Percentiles rank a stretch among this genome's conserved stretches.
Conservation (phyloP, 2,888 invertebrate genomes). For the Drosophila macrospina region DNA sequence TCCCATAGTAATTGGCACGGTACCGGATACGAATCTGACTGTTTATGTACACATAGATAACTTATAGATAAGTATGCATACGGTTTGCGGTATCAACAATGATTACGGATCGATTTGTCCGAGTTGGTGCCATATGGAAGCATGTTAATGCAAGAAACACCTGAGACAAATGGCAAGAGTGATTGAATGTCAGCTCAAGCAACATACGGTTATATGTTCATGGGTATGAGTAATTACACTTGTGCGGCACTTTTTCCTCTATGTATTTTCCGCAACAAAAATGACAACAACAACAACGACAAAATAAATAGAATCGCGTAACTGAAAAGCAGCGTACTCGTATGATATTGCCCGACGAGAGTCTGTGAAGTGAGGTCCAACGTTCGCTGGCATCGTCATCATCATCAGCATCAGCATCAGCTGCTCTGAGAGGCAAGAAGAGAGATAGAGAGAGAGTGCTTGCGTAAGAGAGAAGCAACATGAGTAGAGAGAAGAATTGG, state of each 20-base stretch:
- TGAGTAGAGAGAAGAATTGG: conserved; percentile 25
- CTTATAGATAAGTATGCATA: conserved; percentile 32
- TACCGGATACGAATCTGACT: not conserved
- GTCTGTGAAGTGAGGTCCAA: conserved; percentile 37
- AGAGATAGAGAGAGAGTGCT: conserved; percentile 14
- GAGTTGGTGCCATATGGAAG: conserved; percentile 26
- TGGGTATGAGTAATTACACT: conserved; percentile 26
- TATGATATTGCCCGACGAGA: conserved; percentile 37
- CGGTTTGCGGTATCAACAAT: conserved; percentile 14
- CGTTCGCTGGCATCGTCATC: conserved; percentile 39
- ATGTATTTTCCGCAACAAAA: conserved; percentile 12
- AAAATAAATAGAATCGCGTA: conserved; percentile 39
- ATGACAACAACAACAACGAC: not conserved
- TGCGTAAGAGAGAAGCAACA: conserved; percentile 41
- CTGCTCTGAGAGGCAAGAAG: conserved; percentile 36
- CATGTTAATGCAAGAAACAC: conserved; percentile 29
- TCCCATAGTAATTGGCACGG: conserved; percentile 36
- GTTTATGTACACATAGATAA: conserved; percentile 12
- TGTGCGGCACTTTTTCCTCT: conserved; percentile 1
- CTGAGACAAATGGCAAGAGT: conserved; percentile 10
- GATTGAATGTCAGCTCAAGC: conserved; percentile 13
- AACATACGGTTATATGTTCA: conserved; percentile 11
- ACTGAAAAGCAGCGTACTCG: conserved; percentile 38
- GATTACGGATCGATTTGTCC: conserved; percentile 32
- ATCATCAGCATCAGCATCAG: conserved; percentile 34